A percentile compares a stretch with the other conserved stretches of the same genome.
Evolutionary conservation across 2,113 vertebrate species (phyloP).

Genomic region (Elephas maximus): DNA sequence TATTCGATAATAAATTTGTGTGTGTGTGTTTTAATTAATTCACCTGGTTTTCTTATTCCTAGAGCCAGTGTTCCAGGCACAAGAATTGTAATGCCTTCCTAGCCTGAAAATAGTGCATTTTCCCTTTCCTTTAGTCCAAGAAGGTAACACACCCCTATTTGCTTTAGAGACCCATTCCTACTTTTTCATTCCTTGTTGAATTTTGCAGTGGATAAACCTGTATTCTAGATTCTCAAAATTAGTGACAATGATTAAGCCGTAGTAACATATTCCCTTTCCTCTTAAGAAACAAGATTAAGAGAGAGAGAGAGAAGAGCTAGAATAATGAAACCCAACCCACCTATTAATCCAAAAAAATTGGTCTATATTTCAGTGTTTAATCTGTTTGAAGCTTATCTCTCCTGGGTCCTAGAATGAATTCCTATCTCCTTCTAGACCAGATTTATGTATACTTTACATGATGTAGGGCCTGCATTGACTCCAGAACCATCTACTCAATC

Average conservation of each 20-base stretch:
- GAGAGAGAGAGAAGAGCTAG: not conserved
- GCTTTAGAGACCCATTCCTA: not conserved
- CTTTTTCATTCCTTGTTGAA: slow-evolving; percentile 13
- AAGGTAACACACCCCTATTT: not conserved
- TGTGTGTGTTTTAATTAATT: not conserved
- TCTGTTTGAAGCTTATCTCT: not conserved
- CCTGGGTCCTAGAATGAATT: not conserved
- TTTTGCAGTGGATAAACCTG: slow-evolving; percentile 32
- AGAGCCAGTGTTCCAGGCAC: not conserved
- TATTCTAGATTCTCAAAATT: not conserved
- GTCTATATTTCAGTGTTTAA: not conserved
- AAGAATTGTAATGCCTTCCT: slow-evolving; percentile 4
- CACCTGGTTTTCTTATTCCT: not conserved
- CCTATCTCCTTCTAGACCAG: not conserved
- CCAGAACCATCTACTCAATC: not conserved
- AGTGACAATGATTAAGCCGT: not conserved
- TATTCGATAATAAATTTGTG: slow-evolving; percentile 5
- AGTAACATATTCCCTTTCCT: not conserved
- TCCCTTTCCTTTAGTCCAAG: not conserved
- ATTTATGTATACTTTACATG: slow-evolving; percentile 19
- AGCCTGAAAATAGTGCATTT: not conserved
- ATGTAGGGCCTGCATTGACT: not conserved
- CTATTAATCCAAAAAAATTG: not conserved
- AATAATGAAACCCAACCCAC: slow-evolving; percentile 1
- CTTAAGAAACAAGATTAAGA: slow-evolving; percentile 30